Evolutionary conservation across 1,140 invertebrate genomes (phyloP), one percentile per base, ranked within the genome.

Genomic region (Papilio machaon): DNA sequence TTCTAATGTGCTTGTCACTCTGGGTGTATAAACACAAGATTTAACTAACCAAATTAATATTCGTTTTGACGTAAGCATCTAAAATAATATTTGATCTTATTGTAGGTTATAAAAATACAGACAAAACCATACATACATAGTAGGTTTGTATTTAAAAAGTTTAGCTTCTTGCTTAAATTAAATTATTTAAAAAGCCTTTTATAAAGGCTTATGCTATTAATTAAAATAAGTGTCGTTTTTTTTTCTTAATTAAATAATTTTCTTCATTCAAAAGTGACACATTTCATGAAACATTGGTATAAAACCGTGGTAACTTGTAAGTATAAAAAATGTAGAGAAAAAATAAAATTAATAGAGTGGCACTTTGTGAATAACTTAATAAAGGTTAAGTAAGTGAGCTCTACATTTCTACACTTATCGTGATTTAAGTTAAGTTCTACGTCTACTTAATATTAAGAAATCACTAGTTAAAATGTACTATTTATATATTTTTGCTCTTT

Each of bases 361-460:
- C 64, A 70, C 64, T 70, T 70, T 70, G 23, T 70, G 11, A 70
- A 70, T 70, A 15, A 35, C 11, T 35, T 35, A 58, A 58, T 19
- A 2, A n/a, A 10, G 9, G 54, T 58, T 19, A 58, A 58, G 54
- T 58, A 23, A n/a, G 58, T 38, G 64, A 38, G 64, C 5, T 70
- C 64, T 64, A 64, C 60, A 30, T 64, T 11, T 60, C 60, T 64
- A 64, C 35, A 35, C 13, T 67, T 67, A 70, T 70, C 30, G 64
- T 70, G 64, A 70, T 23, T 70, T 70, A 38, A 30, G 0, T 30
- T 30, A 58, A 6, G 2, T 70, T 35, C 64, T 70, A 70, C 30
- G 0, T 6, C 64, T 70, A 70, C 64, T 17, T 67, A 67, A 60
- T 64, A 23, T 30, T 30, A 17, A 35, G 35, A 70, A 35, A 35